These are phyloP conservation scores for Pycnomerus fuliginosus DNA, from an alignment of 2,888 invertebrate genomes.

Conservation along the genomic window DNA sequence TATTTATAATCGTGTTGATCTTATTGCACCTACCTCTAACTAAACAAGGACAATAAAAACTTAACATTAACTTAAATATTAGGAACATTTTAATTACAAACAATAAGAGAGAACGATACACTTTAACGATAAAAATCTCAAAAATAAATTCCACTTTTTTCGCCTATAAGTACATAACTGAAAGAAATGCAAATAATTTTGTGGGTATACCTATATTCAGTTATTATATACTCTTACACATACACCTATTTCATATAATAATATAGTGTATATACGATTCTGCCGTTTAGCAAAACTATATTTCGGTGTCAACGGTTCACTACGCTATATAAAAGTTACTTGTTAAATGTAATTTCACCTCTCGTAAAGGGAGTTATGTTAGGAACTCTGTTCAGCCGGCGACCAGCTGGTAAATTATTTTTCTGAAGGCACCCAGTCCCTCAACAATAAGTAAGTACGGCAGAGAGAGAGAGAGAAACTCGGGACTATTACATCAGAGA, in stretches of 20 bases:
- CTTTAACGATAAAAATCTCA: conserved; percentile 33
- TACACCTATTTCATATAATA: conserved; percentile 49
- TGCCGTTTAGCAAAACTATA: conserved; percentile 52
- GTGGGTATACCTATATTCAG: conserved; percentile 41
- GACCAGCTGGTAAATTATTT: conserved; percentile 42
- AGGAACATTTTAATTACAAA: conserved; percentile 50
- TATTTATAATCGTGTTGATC: conserved; percentile 46
- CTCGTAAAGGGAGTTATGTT: conserved; percentile 50
- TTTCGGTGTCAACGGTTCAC: conserved; percentile 50
- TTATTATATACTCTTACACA: conserved; percentile 47
- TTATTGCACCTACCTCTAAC: conserved; percentile 55
- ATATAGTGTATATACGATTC: conserved; percentile 50
- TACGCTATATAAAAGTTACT: conserved; percentile 52
- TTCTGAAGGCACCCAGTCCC: conserved; percentile 56
- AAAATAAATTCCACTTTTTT: conserved; percentile 26
- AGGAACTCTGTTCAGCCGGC: conserved; percentile 53
- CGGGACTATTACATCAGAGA: conserved; percentile 16
- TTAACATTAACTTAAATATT: conserved; percentile 46
- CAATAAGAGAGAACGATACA: conserved; percentile 33
- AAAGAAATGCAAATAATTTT: conserved; percentile 46
- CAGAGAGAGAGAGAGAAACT: background rate
- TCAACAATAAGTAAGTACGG: conserved; percentile 54
- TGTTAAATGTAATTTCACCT: conserved; percentile 44
- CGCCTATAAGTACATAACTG: conserved; percentile 22
- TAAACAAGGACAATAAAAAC: conserved; percentile 44